phyloP scores from a whole-genome alignment of 2,888 invertebrate species.

The Acleris literana region DNA sequence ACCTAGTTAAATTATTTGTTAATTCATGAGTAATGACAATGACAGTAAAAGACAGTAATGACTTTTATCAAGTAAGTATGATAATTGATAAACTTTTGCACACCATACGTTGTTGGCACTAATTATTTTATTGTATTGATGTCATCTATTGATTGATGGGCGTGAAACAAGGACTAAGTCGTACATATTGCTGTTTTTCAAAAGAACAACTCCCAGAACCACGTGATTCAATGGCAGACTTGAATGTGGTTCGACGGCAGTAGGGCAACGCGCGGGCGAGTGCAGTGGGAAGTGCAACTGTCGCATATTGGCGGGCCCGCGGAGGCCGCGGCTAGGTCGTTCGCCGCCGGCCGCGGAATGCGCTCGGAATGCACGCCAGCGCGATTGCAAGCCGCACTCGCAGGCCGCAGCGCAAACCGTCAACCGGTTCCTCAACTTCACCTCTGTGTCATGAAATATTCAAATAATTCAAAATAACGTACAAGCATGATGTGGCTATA shows the following conservation, averaged over 20 bases:
- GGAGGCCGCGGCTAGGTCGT: constrained; percentile 55
- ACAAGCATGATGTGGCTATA: constrained; percentile 2
- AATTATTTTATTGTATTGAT: no score
- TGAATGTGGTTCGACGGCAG: not conserved
- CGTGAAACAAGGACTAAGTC: no score
- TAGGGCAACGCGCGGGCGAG: not conserved
- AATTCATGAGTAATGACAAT: no score
- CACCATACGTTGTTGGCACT: no score
- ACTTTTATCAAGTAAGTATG: no score
- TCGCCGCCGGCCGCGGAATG: constrained; percentile 59
- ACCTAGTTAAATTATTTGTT: no score
- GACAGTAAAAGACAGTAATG: no score
- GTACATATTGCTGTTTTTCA: no score
- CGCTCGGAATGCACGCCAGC: constrained; percentile 67
- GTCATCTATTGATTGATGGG: no score
- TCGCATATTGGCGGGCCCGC: constrained; percentile 23
- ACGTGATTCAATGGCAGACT: not conserved
- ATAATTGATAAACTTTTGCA: no score
- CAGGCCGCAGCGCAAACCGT: constrained; percentile 40
- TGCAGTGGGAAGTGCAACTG: constrained; percentile 42
- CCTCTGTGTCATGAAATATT: constrained; percentile 28
- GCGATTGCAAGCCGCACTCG: constrained; percentile 50
- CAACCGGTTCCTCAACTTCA: constrained; percentile 54
- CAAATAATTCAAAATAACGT: constrained; percentile 33
- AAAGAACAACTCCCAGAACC: no score